These are phyloP conservation scores for Sebastes variabilis DNA, from an alignment of 2,797 vertebrate genomes.

Conservation along the genomic window DNA sequence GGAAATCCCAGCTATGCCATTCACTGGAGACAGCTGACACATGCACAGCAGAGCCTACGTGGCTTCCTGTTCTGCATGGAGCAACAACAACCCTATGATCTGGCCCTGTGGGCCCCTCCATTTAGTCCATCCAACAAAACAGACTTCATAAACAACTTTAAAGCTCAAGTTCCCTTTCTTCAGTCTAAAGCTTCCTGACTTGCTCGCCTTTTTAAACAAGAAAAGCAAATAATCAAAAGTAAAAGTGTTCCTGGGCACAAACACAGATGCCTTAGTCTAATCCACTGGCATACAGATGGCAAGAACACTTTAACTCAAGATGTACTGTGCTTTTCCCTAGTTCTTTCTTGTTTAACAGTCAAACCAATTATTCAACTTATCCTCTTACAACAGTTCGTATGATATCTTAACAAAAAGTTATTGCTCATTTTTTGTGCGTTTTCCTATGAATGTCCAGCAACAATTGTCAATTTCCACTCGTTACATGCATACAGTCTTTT, in stretches of 20 bases:
- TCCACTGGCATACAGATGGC: constrained; percentile 2
- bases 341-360: background rate
- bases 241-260: background rate
- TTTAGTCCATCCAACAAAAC: background rate
- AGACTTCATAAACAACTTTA: background rate
- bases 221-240: background rate
- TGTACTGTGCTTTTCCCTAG: background rate
- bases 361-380: constrained; percentile 1
- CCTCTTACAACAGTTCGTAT: too few relatives aligned
- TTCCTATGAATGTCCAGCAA: too few relatives aligned
- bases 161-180: background rate
- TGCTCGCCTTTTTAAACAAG: background rate
- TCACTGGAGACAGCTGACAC: constrained; percentile 73
- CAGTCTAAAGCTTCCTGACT: background rate
- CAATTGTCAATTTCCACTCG: too few relatives aligned
- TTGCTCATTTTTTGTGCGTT: too few relatives aligned
- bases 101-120: background rate
- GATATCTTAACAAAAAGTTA: too few relatives aligned
- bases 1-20: constrained; percentile 73
- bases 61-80: constrained; percentile 8
- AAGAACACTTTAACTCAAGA: background rate
- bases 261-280: background rate
- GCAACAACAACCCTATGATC: constrained; percentile 24
- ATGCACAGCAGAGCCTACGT: constrained; percentile 38
- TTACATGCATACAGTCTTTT: too few relatives aligned